Conservation (phyloP, 2,888 invertebrate species). For the Corbicula japonica region DNA sequence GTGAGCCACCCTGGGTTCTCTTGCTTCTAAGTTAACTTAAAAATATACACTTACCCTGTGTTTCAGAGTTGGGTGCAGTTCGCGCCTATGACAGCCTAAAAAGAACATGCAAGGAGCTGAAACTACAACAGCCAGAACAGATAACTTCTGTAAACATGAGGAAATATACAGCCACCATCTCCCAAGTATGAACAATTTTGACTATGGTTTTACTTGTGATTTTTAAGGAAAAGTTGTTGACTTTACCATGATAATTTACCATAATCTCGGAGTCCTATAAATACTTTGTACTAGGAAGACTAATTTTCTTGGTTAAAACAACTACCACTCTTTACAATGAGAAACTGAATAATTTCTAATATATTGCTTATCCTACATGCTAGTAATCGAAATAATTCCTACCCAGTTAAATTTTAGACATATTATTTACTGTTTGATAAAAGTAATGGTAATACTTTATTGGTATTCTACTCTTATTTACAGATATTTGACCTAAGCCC, state of each 20-base stretch:
- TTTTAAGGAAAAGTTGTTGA: neutral
- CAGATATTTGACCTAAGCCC: slow-evolving; percentile 43
- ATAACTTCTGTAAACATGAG: slow-evolving; percentile 43
- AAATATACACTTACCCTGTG: neutral
- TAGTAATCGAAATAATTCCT: neutral
- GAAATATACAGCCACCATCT: slow-evolving; percentile 45
- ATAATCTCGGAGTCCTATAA: neutral
- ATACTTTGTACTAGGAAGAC: neutral
- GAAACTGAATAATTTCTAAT: neutral
- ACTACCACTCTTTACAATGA: neutral
- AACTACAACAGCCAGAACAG: slow-evolving; percentile 34
- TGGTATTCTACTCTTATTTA: slow-evolving; percentile 3
- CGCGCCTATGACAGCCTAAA: slow-evolving; percentile 45
- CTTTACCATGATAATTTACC: neutral
- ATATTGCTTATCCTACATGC: neutral
- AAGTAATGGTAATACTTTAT: neutral
- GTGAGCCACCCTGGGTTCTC: too few species aligned
- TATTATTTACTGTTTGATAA: neutral
- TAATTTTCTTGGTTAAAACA: neutral
- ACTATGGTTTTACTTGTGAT: neutral
- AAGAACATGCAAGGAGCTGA: slow-evolving; percentile 33
- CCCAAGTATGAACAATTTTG: slow-evolving; percentile 30
- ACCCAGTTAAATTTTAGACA: neutral
- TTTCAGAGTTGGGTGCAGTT: slow-evolving; percentile 36
- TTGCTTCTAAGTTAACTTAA: too few species aligned